Conservation (phyloP, 1,140 invertebrate species). For the Ganaspis sp. region DNA sequence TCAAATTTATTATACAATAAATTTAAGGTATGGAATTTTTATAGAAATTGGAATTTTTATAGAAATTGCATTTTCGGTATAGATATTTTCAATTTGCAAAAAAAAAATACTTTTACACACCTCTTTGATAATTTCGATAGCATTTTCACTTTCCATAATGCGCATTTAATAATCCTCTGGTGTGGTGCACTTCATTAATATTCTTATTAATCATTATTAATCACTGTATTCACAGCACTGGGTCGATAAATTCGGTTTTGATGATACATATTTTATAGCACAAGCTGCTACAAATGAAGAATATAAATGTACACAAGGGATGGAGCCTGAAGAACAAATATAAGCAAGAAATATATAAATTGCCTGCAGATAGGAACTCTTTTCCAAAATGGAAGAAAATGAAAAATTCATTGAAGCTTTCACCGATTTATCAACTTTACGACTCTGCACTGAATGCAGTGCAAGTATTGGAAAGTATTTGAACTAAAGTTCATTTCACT, state of each 20-base stretch:
- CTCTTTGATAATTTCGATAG: background rate
- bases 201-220: slow-evolving; percentile 6
- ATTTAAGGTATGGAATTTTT: too few relatives aligned
- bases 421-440: slow-evolving; percentile 1
- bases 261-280: background rate
- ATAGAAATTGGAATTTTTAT: too few relatives aligned
- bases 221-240: background rate
- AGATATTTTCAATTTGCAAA: background rate
- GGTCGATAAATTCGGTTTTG: background rate
- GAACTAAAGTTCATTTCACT: slow-evolving; percentile 12
- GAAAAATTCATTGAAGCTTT: slow-evolving; percentile 17
- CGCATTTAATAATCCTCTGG: background rate
- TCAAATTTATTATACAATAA: too few relatives aligned
- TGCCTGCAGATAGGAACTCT: background rate
- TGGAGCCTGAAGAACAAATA: background rate
- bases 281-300: background rate
- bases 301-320: background rate
- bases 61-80: too few relatives aligned
- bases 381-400: slow-evolving; percentile 12
- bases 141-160: background rate
- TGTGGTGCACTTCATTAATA: background rate
- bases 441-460: slow-evolving; percentile 15
- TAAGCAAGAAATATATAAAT: background rate
- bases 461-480: slow-evolving; percentile 8
- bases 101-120: background rate